Evolutionary conservation across 92 coral and sea anemone genomes (phyloP), one percentile per base, ranked within the genome.

Genomic region (Zoanthus solanderi): DNA sequence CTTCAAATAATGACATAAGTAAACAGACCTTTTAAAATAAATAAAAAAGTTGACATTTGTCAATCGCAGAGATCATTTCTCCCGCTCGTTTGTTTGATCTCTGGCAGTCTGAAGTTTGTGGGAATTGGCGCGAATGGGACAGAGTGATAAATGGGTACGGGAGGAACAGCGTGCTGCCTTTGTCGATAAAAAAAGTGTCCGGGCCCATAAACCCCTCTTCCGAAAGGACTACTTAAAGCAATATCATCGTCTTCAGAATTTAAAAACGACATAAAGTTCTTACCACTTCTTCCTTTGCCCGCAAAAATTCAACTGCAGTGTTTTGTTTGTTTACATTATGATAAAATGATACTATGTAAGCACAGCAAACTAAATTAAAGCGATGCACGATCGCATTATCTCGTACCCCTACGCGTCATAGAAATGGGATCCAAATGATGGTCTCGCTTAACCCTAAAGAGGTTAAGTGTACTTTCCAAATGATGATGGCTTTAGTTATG

Each of bases 141-240:
- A 66, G 28, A 37, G 16, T 66, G 72, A 65, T 66, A 66, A 66
- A 66, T n/a, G 37, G 71, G 71, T 65, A 16, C 71, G 13, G 30
- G 71, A 3, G 30, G 71, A 65, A 65, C 71, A 16, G 17, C 23
- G 71, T 65, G 28, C 23, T 65, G 71, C 13, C 30, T 16, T 65
- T n/a, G 71, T 6, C 71, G 71, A 65, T 65, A 65, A 65, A 65
- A 65, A 65, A 65, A 17, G 71, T 52, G 60, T 54, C 60, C 12
- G 10, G 60, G 12, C 60, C 60, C 60, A 6, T 65, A 16, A 65
- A 65, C 71, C 71, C 69, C 10, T 65, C 71, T 65, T 65, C 30
- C 71, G 14, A 65, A 65, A 12, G 71, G 30, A 17, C 30, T 65
- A 16, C 66, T 12, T 65, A 12, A 65, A 4, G 23, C 4, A n/a